Percentiles rank a stretch among this genome's conserved stretches.
phyloP scores from a whole-genome alignment of 2,113 vertebrate species.

The Macroglossus sobrinus region DNA sequence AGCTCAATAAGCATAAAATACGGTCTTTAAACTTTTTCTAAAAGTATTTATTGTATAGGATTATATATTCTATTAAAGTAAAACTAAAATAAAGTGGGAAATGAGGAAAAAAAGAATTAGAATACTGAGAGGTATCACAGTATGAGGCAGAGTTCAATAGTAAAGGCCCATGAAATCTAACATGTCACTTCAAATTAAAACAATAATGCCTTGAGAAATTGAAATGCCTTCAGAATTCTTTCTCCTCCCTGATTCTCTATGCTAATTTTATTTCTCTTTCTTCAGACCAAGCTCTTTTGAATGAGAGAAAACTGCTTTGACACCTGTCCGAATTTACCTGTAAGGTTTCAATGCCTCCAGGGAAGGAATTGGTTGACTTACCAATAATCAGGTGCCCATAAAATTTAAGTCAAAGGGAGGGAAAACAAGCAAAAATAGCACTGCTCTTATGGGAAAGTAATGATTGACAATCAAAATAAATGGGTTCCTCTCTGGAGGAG shows the following conservation, averaged over 20 bases:
- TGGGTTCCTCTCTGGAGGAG: not conserved
- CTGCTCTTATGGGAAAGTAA: not conserved
- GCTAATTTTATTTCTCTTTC: not conserved
- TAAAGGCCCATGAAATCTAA: not conserved
- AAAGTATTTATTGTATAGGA: not conserved
- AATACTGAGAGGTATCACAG: not conserved
- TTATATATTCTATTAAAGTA: not conserved
- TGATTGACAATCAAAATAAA: not conserved
- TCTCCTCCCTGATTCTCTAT: not conserved
- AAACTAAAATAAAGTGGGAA: not conserved
- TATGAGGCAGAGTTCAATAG: not conserved
- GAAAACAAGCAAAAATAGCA: not conserved
- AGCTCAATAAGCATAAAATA: not conserved
- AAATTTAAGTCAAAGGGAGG: not conserved
- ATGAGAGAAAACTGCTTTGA: not conserved
- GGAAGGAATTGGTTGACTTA: not conserved
- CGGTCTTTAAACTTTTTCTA: not conserved
- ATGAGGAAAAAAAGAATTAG: not conserved
- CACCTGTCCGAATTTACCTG: not conserved
- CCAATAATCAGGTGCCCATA: not conserved
- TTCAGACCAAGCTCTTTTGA: not conserved
- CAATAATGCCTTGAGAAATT: not conserved
- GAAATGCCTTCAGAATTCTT: not conserved
- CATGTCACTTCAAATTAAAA: not conserved
- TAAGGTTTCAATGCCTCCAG: accelerated